Base-by-base conservation (phyloP, 2,113 vertebrate species). In the Toxotes jaculatrix region DNA sequence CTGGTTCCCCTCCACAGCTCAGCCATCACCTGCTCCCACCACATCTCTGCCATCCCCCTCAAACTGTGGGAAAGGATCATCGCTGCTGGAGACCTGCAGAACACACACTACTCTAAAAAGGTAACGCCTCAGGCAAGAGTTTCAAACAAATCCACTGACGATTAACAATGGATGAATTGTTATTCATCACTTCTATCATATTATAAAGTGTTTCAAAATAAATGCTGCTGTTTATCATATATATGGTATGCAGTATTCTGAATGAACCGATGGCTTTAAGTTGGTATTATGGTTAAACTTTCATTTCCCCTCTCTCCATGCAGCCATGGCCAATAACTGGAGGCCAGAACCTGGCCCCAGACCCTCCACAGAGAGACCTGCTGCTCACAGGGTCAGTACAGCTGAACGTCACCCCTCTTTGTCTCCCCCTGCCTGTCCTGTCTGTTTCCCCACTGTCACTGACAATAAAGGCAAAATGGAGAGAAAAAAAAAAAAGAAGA, bases 11-110 rank as follows among this genome's bases (percentile, higher is more conserved):
- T 99, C 21, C 98, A 99, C 93, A 98, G 98, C 82, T 99, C 98
- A 0, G 98, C 98, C 81, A 99, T 99, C 90, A 99, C 98, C 72
- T 99, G 98, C 88, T 99, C 98, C 3, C 96, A 99, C 89, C 98
- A 99, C 0, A 95, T 98, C 84, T 98, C 98, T 77, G 95, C 96
- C 90, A 98, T 99, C 74, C 98, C 98, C 0, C 93, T 99, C 71
- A 99, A 99, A 87, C 95, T 99, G 32, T 99, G 98, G 98, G 98
- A 99, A 90, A 91, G 97, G 42, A 83, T 99, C 70, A 92, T 96
- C 0, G 92, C 95, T 0, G 96, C 95, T 0, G 98, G 98, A 61
- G 93, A 91, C 86, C 94, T 96, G 66, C 98, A 99, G 94, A 96
- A 93, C 70, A 89, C 95, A 0, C 96, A 96, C 86, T 98, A 96